Evolutionary conservation across 2,888 invertebrate species (phyloP).

Genomic region (Antitype chi): DNA sequence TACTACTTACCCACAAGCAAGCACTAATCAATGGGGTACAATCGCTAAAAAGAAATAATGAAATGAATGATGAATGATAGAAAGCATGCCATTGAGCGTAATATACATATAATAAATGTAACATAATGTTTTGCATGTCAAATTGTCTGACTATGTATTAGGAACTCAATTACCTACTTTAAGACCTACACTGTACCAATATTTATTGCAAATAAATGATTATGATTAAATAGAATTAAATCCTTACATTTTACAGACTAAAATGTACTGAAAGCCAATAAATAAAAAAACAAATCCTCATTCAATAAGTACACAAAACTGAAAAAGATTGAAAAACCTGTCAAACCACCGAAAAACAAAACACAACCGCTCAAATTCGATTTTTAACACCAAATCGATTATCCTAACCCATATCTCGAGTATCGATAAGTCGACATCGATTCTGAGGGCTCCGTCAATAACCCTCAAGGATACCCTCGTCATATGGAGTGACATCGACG

Average conservation of each 20-base stretch:
- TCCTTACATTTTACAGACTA: neutral
- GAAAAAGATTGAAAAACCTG: conserved; percentile 5
- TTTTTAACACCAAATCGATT: conserved; percentile 59
- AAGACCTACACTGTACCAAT: too few species aligned
- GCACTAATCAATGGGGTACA: neutral
- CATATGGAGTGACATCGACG: conserved; percentile 55
- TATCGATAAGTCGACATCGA: conserved; percentile 55
- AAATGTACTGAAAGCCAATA: neutral
- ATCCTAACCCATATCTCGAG: conserved; percentile 51
- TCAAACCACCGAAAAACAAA: conserved; percentile 14
- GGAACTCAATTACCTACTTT: too few species aligned
- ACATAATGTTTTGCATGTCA: too few species aligned
- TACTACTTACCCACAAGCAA: too few species aligned
- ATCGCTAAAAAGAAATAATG: too few species aligned
- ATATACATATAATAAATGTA: too few species aligned
- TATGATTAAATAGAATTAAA: too few species aligned
- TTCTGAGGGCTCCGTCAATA: conserved; percentile 57
- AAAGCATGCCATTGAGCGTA: too few species aligned
- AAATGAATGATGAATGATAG: too few species aligned
- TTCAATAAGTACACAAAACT: neutral
- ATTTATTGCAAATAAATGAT: too few species aligned
- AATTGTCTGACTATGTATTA: too few species aligned
- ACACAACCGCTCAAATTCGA: conserved; percentile 10
- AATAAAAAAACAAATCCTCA: neutral
- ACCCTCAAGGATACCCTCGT: conserved; percentile 60